Evolutionary conservation across 2,113 vertebrate species (phyloP), one percentile per base, ranked within the genome.

Genomic region (Gasterosteus aculeatus): DNA sequence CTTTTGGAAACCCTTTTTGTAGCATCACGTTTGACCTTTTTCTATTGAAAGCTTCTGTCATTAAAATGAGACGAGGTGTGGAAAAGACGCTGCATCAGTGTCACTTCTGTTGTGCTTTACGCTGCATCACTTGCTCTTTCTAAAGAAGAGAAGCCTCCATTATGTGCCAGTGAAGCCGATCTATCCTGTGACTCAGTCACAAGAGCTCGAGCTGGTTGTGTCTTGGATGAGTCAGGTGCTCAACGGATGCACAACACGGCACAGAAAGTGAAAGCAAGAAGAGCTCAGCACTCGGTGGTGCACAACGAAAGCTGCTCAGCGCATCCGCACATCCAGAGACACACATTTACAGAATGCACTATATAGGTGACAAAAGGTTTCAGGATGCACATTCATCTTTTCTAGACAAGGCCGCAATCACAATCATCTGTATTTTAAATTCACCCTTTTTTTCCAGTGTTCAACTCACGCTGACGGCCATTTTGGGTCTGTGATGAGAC

Each of bases 231-330:
- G 70, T 72, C 76, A 46, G 38, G 7, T 65, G 41, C n/a, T 10
- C 7, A 1, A 1, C 7, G 35, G 41, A 12, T 8, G 1, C 15
- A 54, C 0, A 75, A 41, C 1, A 10, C 35, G 31, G 0, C 12
- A 31, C 15, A 71, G 77, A 91, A 92, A 92, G 75, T 66, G 83
- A 90, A 90, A 91, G 84, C 72, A 61, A 76, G 39, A 0, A 42
- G 16, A 26, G 53, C 35, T 38, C 35, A 38, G 35, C 35, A 38
- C 35, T 38, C 35, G 4, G 5, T 62, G 74, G 60, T 56, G 81
- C 64, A 47, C 60, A 69, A 39, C 69, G 65, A 56, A 69, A 38
- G 0, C 46, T 10, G 31, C 2, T 0, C 0, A 0, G 1, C 46
- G 0, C 69, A 72, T 1, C 7, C 1, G 0, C 6, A 12, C 16